phyloP scores from a whole-genome alignment of 2,797 vertebrate species.

The Peromyscus nudipes region DNA sequence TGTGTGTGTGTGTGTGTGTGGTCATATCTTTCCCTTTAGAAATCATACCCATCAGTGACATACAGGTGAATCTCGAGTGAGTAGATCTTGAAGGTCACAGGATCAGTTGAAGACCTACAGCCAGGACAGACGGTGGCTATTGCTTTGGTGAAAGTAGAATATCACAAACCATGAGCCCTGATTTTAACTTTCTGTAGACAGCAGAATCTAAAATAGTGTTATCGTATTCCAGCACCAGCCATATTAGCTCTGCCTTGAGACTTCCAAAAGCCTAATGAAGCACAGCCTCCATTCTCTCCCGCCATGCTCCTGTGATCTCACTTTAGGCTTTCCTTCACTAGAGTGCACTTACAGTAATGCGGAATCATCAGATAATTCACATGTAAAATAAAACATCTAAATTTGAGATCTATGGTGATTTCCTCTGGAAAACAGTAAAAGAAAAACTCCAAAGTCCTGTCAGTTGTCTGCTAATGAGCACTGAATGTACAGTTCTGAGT shows the following conservation, averaged over 20 bases:
- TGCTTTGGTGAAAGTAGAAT: not conserved
- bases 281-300: not conserved
- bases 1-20: not conserved
- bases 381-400: slow-evolving; percentile 70
- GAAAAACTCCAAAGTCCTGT: slow-evolving; percentile 70
- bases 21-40: not conserved
- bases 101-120: not conserved
- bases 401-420: slow-evolving; percentile 60
- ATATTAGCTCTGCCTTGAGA: not conserved
- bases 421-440: slow-evolving; percentile 70
- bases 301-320: slow-evolving; percentile 48
- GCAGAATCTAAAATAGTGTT: not conserved
- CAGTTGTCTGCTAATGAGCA: slow-evolving; percentile 81
- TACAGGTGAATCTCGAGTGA: not conserved
- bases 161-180: not conserved
- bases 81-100: not conserved
- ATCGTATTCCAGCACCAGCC: not conserved
- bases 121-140: not conserved
- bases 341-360: slow-evolving; percentile 46
- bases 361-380: slow-evolving; percentile 56
- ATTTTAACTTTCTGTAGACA: not conserved
- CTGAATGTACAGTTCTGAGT: slow-evolving; percentile 77
- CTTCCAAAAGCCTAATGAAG: slow-evolving; percentile 27
- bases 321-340: slow-evolving; percentile 61
- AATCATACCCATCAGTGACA: not conserved